These are phyloP conservation scores for Margaritifera margaritifera DNA, from an alignment of 2,888 invertebrate species.

Conservation along the genomic window DNA sequence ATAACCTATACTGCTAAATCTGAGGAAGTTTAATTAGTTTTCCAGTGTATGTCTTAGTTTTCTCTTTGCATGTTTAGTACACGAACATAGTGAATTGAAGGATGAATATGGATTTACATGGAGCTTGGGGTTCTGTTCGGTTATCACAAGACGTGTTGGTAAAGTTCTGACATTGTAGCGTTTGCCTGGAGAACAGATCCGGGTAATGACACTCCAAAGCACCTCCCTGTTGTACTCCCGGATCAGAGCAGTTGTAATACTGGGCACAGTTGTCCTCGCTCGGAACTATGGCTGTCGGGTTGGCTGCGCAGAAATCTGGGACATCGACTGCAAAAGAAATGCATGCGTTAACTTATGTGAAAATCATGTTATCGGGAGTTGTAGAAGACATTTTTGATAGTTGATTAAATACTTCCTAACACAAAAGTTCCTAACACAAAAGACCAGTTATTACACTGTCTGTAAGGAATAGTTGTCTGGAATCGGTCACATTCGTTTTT, in stretches of 20 bases:
- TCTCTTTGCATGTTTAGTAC: no score
- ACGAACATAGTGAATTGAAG: background rate
- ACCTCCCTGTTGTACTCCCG: background rate
- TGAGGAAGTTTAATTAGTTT: no score
- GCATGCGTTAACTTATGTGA: no score
- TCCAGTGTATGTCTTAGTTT: no score
- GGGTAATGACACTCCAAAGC: conserved; percentile 41
- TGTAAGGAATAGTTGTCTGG: no score
- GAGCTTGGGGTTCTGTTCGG: conserved; percentile 40
- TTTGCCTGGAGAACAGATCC: conserved; percentile 38
- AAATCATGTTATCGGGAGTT: no score
- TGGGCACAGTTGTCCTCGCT: conserved; percentile 44
- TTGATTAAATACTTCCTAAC: no score
- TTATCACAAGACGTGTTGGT: conserved; percentile 40
- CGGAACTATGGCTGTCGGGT: conserved; percentile 31
- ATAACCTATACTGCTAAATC: no score
- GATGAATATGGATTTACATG: conserved; percentile 34
- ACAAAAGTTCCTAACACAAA: no score
- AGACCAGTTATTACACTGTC: no score
- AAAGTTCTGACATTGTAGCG: conserved; percentile 36
- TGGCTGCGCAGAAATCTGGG: conserved; percentile 33
- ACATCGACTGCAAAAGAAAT: conserved; percentile 28
- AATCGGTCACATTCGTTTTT: no score
- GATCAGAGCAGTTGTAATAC: conserved; percentile 40
- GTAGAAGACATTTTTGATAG: no score